phyloP scores from a whole-genome alignment of 2,113 vertebrate genomes.

The Murina feae region DNA sequence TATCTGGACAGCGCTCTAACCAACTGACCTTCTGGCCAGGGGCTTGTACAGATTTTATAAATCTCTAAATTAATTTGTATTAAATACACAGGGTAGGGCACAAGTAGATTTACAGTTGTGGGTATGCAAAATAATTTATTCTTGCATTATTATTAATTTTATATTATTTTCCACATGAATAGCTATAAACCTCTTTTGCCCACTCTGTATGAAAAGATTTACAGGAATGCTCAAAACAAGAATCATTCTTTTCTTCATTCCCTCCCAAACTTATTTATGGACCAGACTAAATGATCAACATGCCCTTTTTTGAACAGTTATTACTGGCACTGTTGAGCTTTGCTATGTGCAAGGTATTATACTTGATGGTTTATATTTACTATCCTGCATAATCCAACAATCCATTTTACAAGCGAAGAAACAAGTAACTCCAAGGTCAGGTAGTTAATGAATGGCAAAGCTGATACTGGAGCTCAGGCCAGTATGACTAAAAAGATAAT shows the following conservation, averaged over 20 bases:
- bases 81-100: neutral
- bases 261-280: neutral
- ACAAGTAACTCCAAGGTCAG: constrained; percentile 6
- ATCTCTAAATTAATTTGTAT: neutral
- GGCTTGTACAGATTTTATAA: neutral
- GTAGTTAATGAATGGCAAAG: neutral
- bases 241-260: neutral
- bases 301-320: neutral
- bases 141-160: neutral
- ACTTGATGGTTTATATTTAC: constrained; percentile 5
- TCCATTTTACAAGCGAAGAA: constrained; percentile 6
- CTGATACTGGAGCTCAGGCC: neutral
- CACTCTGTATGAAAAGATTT: neutral
- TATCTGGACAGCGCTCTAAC: neutral
- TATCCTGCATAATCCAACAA: neutral
- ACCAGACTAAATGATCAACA: neutral
- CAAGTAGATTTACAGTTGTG: neutral
- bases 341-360: neutral
- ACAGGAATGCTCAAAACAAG: constrained; percentile 11
- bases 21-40: neutral
- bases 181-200: neutral
- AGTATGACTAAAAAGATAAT: neutral
- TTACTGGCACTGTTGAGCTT: neutral
- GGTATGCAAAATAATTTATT: neutral
- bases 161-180: neutral